Conservation (phyloP, 2,888 invertebrate species). For the Agelastica alni region DNA sequence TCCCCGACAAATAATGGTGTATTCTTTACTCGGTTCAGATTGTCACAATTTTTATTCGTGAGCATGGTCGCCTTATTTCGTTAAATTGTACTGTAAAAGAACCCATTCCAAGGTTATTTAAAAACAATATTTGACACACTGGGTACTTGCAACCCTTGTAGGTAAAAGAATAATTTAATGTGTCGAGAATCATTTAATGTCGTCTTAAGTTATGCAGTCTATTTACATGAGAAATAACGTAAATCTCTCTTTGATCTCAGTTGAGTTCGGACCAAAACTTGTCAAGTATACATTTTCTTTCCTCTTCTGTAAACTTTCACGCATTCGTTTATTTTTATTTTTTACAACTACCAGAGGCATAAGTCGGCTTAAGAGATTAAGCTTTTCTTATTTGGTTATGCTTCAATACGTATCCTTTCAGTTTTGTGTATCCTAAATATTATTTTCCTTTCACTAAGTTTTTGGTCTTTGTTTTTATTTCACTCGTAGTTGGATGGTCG, state of each 20-base stretch:
- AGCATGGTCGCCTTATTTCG: neutral
- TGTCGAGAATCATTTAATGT: neutral
- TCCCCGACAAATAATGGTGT: neutral
- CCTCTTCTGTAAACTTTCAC: neutral
- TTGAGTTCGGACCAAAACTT: slow-evolving; percentile 2
- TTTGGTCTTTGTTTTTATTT: neutral
- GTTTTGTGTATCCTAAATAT: slow-evolving; percentile 5
- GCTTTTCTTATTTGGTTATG: slow-evolving; percentile 4
- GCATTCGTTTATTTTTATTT: slow-evolving; percentile 1
- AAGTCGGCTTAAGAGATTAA: neutral
- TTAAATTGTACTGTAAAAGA: slow-evolving; percentile 8
- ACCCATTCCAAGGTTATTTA: slow-evolving; percentile 10
- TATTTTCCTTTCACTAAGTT: neutral
- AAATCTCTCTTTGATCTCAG: slow-evolving; percentile 3
- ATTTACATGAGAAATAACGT: neutral
- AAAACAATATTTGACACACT: slow-evolving; percentile 10
- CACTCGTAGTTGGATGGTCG: neutral
- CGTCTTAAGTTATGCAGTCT: neutral
- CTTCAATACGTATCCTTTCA: slow-evolving; percentile 2
- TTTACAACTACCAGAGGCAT: slow-evolving; percentile 3
- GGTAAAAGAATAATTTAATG: neutral
- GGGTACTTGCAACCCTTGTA: slow-evolving; percentile 1
- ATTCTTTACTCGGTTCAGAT: slow-evolving; percentile 5
- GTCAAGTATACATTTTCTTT: neutral
- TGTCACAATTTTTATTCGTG: slow-evolving; percentile 1